A percentile compares a stretch with the other conserved stretches of the same genome.
These are phyloP conservation scores for Rapana venosa DNA, from an alignment of 2,888 invertebrate species.

Conservation along the genomic window DNA sequence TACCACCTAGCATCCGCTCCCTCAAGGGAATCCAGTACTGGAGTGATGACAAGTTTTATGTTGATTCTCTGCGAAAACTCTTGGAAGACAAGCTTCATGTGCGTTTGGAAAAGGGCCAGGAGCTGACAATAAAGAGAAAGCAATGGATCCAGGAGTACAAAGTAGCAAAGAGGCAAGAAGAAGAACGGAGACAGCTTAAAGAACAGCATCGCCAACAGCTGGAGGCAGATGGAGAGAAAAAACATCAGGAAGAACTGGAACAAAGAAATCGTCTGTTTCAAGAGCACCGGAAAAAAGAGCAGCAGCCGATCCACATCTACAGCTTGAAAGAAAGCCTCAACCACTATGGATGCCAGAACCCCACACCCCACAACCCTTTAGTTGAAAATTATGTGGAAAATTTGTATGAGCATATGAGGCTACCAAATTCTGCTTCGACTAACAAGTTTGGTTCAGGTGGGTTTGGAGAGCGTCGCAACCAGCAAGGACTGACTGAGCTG, in stretches of 20 bases:
- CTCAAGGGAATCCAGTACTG: slow-evolving; percentile 67
- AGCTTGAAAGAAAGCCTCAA: not conserved
- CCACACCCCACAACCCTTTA: not conserved
- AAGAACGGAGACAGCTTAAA: not conserved
- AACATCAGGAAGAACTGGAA: not conserved
- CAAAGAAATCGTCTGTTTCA: not conserved
- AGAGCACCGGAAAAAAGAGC: not conserved
- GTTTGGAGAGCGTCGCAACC: not conserved
- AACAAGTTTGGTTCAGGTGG: not conserved
- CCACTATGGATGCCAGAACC: not conserved
- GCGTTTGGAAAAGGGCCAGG: slow-evolving; percentile 39
- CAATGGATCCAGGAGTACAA: slow-evolving; percentile 42
- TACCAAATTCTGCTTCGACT: not conserved
- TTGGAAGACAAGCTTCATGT: slow-evolving; percentile 59
- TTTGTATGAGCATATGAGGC: not conserved
- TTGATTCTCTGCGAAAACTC: slow-evolving; percentile 57
- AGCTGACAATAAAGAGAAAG: slow-evolving; percentile 37
- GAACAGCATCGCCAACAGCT: not conserved
- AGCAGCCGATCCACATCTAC: not conserved
- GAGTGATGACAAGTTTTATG: slow-evolving; percentile 63
- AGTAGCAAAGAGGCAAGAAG: not conserved
- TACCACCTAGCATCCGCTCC: slow-evolving; percentile 65
- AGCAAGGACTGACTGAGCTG: not conserved
- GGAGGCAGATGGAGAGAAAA: slow-evolving; percentile 76
- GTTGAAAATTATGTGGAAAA: not conserved